A percentile compares a stretch with the other conserved stretches of the same genome.
Conservation (phyloP, 2,797 vertebrate genomes). For the Pipistrellus nathusii region DNA sequence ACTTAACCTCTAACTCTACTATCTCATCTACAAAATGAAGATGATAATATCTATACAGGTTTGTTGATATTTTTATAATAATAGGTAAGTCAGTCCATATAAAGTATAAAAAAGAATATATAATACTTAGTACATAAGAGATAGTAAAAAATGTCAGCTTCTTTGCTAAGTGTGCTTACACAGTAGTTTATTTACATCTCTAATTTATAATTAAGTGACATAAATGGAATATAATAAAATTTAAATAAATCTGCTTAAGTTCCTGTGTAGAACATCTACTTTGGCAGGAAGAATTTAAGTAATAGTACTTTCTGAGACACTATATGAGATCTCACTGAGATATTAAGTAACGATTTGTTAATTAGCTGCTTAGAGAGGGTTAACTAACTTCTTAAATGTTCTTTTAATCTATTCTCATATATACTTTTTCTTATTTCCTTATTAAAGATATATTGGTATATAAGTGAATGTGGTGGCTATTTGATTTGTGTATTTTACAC, state of each 20-base stretch:
- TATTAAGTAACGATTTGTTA: constrained; percentile 1
- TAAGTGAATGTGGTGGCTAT: constrained; percentile 24
- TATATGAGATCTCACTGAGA: constrained; percentile 36
- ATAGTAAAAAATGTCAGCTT: constrained; percentile 13
- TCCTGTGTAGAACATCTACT: constrained; percentile 46
- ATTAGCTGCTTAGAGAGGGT: constrained; percentile 32
- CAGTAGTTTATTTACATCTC: not conserved
- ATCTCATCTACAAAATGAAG: constrained; percentile 41
- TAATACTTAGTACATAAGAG: constrained; percentile 1
- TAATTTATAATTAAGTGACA: constrained; percentile 35
- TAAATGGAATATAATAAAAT: constrained; percentile 28
- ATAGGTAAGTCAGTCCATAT: not conserved
- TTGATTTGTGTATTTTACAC: constrained; percentile 16
- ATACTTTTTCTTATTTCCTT: constrained; percentile 39
- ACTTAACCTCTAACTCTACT: constrained; percentile 34
- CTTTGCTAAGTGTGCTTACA: constrained; percentile 40
- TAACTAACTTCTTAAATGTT: constrained; percentile 48
- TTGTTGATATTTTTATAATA: constrained; percentile 46
- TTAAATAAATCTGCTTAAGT: constrained; percentile 29
- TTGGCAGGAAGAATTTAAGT: constrained; percentile 30
- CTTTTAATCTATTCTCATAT: constrained; percentile 11
- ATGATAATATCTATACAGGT: not conserved
- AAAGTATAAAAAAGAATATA: constrained; percentile 36
- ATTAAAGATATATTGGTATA: constrained; percentile 22
- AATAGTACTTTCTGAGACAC: not conserved